Percentiles rank a stretch among this genome's conserved stretches.
These are phyloP conservation scores for Anabacerthia variegaticeps DNA, from an alignment of 2,797 vertebrate genomes.

Conservation along the genomic window DNA sequence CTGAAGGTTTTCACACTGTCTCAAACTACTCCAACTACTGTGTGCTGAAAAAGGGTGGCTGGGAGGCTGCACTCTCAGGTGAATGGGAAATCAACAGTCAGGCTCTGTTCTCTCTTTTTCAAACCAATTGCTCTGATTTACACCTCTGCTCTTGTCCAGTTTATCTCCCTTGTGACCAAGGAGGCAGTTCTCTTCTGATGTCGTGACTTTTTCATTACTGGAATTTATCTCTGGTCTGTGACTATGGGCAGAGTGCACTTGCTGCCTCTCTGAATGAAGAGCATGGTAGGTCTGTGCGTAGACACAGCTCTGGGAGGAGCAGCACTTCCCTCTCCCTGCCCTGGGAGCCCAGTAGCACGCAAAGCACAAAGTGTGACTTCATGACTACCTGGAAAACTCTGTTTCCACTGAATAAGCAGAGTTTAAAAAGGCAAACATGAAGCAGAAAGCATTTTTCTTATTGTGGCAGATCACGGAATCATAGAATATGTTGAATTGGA, in stretches of 20 bases:
- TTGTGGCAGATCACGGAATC: not conserved
- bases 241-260: accelerated
- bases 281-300: not conserved
- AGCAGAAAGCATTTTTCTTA: not conserved
- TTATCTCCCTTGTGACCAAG: not conserved
- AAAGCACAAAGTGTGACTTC: not conserved
- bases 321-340: not conserved
- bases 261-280: accelerated
- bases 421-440: not conserved
- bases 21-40: accelerated
- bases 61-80: not conserved
- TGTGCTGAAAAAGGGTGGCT: not conserved
- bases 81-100: not conserved
- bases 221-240: not conserved
- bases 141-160: not conserved
- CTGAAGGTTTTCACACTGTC: not conserved
- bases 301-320: not conserved
- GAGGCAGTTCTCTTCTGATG: not conserved
- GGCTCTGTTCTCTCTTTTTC: not conserved
- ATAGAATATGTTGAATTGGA: not conserved
- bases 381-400: not conserved
- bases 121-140: not conserved
- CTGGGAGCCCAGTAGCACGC: not conserved
- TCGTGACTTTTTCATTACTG: not conserved
- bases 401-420: not conserved